Percentiles rank a stretch among this genome's conserved stretches.
Conservation (phyloP, 2,797 vertebrate genomes). For the Enteromius radiatus region DNA sequence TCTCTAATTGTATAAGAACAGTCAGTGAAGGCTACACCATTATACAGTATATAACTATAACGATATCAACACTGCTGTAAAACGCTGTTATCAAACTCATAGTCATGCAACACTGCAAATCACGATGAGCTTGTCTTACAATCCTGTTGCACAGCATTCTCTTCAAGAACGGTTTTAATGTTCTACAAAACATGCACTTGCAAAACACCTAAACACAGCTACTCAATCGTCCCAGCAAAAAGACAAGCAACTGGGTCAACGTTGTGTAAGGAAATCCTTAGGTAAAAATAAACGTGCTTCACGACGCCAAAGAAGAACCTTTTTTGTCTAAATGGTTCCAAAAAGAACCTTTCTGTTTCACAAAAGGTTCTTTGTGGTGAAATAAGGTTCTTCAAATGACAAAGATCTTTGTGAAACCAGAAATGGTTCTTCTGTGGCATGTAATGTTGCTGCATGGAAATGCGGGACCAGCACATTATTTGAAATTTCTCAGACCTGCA, state of each 20-base stretch:
- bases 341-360: too few species aligned
- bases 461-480: background rate
- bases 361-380: too few species aligned
- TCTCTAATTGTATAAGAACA: background rate
- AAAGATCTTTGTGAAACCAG: too few species aligned
- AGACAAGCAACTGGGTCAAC: background rate
- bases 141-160: background rate
- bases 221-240: background rate
- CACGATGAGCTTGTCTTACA: background rate
- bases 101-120: background rate
- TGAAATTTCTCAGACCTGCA: background rate
- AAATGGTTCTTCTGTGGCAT: too few species aligned
- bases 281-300: too few species aligned
- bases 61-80: background rate
- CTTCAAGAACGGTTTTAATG: background rate
- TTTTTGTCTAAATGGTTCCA: too few species aligned
- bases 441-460: background rate
- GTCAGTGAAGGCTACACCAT: background rate
- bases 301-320: too few species aligned
- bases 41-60: background rate
- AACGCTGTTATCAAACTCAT: background rate
- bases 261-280: background rate
- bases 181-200: background rate
- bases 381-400: too few species aligned
- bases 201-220: background rate